These are phyloP conservation scores for Synanthedon andrenaeformis DNA, from an alignment of 2,888 invertebrate genomes.

Conservation along the genomic window DNA sequence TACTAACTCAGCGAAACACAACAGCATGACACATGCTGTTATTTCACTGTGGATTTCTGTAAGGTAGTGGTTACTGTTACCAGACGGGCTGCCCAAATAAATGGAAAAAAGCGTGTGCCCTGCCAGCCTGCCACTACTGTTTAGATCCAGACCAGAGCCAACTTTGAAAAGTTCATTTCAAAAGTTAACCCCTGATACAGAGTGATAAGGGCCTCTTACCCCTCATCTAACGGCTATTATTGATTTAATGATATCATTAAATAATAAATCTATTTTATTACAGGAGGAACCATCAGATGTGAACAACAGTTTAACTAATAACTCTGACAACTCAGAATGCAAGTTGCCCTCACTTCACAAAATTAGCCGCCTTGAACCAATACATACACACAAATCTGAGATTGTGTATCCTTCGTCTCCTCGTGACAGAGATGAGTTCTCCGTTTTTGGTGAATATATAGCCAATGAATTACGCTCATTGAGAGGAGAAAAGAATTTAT, in stretches of 20 bases:
- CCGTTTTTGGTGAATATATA: constrained; percentile 72
- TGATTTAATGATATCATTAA: neutral
- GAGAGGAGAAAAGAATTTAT: constrained; percentile 65
- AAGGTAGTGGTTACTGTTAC: too few species aligned
- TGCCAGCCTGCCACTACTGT: too few species aligned
- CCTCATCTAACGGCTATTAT: neutral
- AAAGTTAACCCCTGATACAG: too few species aligned
- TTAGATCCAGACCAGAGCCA: too few species aligned
- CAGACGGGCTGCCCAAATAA: too few species aligned
- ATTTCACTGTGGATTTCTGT: too few species aligned
- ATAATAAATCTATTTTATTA: constrained; percentile 14
- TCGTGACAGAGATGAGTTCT: constrained; percentile 60
- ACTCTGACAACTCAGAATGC: constrained; percentile 31
- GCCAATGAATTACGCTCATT: constrained; percentile 71
- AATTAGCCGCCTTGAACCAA: constrained; percentile 29
- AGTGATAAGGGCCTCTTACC: too few species aligned
- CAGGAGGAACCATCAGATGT: constrained; percentile 39
- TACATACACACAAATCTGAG: constrained; percentile 30
- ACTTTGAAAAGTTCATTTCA: too few species aligned
- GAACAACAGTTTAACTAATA: constrained; percentile 19
- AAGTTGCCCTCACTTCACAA: constrained; percentile 41
- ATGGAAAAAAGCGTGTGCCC: too few species aligned
- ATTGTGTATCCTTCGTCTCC: constrained; percentile 18
- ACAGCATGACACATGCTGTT: too few species aligned
- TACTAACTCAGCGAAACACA: too few species aligned